Percentiles rank a stretch among this genome's conserved stretches.
phyloP scores from a whole-genome alignment of 2,113 vertebrate species.

The Pogonocichla stellata region DNA sequence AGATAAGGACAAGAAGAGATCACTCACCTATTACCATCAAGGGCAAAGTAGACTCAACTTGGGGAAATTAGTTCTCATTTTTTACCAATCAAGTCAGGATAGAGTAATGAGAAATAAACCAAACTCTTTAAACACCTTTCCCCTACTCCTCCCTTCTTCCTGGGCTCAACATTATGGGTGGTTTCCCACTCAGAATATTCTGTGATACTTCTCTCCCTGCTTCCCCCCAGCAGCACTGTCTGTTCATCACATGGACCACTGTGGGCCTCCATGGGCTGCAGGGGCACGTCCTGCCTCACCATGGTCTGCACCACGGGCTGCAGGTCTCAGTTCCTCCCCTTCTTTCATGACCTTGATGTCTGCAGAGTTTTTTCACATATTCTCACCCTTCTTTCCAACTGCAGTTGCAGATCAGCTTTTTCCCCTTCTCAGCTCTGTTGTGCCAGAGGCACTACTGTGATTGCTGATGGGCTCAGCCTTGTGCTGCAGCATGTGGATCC shows the following conservation, averaged over 20 bases:
- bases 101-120: background rate
- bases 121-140: background rate
- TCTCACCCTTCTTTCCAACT: background rate
- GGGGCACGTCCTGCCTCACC: no score
- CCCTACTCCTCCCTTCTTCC: background rate
- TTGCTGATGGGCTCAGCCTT: fast-evolving
- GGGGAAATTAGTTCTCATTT: background rate
- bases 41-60: fast-evolving
- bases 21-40: background rate
- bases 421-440: background rate
- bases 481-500: background rate
- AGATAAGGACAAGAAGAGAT: background rate
- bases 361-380: background rate
- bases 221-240: background rate
- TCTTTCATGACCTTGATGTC: background rate
- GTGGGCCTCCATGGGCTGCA: background rate
- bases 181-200: background rate
- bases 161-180: background rate
- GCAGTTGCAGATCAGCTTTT: background rate
- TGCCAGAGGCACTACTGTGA: background rate
- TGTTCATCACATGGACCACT: background rate
- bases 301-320: no score
- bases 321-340: background rate
- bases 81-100: background rate
- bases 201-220: background rate